phyloP scores from a whole-genome alignment of 2,797 vertebrate species.

The Tadarida brasiliensis region DNA sequence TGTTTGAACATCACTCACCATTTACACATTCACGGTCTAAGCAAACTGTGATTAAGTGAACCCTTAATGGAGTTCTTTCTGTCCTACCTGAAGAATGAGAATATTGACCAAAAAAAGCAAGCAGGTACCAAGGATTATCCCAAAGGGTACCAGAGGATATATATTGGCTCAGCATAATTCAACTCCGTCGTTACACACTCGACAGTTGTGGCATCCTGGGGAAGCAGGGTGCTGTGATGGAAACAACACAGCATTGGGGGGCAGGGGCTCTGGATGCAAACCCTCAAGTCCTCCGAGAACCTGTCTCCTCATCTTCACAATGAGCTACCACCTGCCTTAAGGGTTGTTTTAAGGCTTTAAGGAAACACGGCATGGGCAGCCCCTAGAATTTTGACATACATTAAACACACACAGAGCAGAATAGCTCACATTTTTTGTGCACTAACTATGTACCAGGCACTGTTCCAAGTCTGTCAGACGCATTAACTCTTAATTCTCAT shows the following conservation, averaged over 20 bases:
- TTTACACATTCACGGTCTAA: background rate
- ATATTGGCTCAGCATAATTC: background rate
- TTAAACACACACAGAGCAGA: conserved; percentile 12
- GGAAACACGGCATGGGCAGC: background rate
- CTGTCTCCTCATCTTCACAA: background rate
- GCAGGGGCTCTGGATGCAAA: background rate
- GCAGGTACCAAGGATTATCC: background rate
- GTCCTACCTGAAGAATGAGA: conserved; percentile 13
- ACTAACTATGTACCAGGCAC: background rate
- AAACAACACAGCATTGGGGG: background rate
- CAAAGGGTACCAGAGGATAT: background rate
- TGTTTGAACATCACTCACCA: background rate
- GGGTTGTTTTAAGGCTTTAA: background rate
- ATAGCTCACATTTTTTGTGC: background rate
- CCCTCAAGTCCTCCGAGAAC: background rate
- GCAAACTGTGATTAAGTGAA: background rate
- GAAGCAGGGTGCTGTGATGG: background rate
- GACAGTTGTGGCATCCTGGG: background rate
- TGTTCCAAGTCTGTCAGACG: background rate
- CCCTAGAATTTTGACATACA: background rate
- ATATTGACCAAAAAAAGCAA: background rate
- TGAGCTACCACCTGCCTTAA: background rate
- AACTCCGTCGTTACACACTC: background rate
- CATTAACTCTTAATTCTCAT: conserved; percentile 18
- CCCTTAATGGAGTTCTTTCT: conserved; percentile 19